Conservation (phyloP, 2,888 invertebrate genomes). For the Sphaerophoria taeniata region DNA sequence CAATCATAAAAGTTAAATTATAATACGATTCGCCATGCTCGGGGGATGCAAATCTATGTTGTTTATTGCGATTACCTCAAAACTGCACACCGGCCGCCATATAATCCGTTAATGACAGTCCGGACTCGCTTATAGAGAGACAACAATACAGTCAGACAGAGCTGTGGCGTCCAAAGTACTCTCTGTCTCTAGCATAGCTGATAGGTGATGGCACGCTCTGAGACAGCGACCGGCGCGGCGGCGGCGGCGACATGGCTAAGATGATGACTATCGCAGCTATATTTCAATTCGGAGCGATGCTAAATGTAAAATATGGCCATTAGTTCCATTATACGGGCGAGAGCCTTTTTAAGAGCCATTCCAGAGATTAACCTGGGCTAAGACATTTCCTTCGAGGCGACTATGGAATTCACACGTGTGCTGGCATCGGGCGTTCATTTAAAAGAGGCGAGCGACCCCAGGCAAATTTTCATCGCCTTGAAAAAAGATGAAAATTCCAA, state of each 20-base stretch:
- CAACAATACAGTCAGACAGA: not conserved
- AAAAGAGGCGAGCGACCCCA: not conserved
- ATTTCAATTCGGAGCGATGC: constrained; percentile 73
- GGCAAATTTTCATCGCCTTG: not conserved
- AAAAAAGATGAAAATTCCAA: constrained; percentile 42
- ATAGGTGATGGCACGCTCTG: constrained; percentile 53
- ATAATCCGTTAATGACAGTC: constrained; percentile 72
- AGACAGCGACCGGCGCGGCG: not conserved
- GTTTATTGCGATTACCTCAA: constrained; percentile 74
- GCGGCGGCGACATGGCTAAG: constrained; percentile 60
- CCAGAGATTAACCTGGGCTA: constrained; percentile 36
- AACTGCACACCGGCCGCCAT: constrained; percentile 73
- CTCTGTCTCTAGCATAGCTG: constrained; percentile 24
- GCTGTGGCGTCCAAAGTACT: not conserved
- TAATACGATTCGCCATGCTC: constrained; percentile 70
- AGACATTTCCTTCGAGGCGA: constrained; percentile 29
- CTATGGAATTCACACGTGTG: constrained; percentile 56
- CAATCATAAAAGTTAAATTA: constrained; percentile 74
- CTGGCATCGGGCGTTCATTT: constrained; percentile 47
- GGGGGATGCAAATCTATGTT: constrained; percentile 74
- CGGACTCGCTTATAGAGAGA: not conserved
- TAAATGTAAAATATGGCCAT: constrained; percentile 74
- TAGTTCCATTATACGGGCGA: constrained; percentile 67
- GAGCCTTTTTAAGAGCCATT: not conserved
- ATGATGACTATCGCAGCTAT: constrained; percentile 67